Percentiles rank a stretch among this genome's conserved stretches.
phyloP scores from a whole-genome alignment of 2,797 vertebrate species.

The Tapera naevia region DNA sequence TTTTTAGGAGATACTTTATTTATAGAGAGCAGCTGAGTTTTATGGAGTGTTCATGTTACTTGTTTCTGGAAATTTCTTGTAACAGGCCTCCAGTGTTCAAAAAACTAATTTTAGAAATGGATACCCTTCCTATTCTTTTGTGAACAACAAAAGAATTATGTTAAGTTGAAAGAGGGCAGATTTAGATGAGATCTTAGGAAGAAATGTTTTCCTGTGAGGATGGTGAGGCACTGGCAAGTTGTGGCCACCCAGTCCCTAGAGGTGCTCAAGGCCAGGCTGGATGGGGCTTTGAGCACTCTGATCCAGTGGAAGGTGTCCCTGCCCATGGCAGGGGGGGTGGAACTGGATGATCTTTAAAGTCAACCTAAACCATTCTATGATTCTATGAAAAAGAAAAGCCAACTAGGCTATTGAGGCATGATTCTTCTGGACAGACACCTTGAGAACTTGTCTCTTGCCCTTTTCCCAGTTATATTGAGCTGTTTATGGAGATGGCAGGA shows the following conservation, averaged over 20 bases:
- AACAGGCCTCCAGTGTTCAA: background rate
- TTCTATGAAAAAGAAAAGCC: background rate
- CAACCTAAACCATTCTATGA: no score
- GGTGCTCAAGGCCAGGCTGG: no score
- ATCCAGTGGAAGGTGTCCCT: no score
- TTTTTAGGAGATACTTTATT: background rate
- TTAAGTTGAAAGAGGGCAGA: no score
- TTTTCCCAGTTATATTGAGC: background rate
- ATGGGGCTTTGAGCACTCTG: no score
- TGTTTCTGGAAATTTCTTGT: background rate
- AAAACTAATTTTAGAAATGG: background rate
- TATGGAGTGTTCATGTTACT: background rate
- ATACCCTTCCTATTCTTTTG: background rate
- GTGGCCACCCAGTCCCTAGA: no score
- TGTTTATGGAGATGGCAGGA: background rate
- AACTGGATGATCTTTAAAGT: no score
- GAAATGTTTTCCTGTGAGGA: no score
- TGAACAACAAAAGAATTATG: background rate
- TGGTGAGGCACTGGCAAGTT: no score
- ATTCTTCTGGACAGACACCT: background rate
- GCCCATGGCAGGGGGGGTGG: no score
- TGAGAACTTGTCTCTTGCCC: background rate
- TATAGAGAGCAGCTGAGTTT: background rate
- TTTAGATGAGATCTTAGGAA: no score
- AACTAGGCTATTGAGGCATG: background rate